Evolutionary conservation across 2,888 invertebrate species (phyloP), one percentile per base, ranked within the genome.

Genomic region (Pristionchus fissidentatus): DNA sequence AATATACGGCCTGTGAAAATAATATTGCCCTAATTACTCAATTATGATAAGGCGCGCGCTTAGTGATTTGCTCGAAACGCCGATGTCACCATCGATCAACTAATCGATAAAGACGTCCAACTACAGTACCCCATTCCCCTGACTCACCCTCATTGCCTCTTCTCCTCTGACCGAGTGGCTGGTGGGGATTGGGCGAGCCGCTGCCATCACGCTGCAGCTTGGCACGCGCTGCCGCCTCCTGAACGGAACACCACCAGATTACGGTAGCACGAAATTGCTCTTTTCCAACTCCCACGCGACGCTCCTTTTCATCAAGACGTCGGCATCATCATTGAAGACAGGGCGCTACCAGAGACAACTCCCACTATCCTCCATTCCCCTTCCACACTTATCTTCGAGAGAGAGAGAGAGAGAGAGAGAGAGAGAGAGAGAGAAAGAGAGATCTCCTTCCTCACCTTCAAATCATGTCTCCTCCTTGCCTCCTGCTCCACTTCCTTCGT

Each of bases 111-210:
- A n/a, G n/a, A n/a, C n/a, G n/a, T n/a, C n/a, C n/a, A n/a, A n/a
- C 4, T 55, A 55, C n/a, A 35, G 32, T 8, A 32, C 29, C 32
- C 10, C 35, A 66, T 22, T 66, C 62, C 10, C 29, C 15, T 22
- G 7, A 4, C 3, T 15, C 0, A 66, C 66, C 75, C 46, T 46
- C 75, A 75, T 60, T 60, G 4, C n/a, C 80, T 41, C 80, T 57
- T 38, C 83, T 78, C n/a, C 55, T 83, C 66, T 87, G 87, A 32
- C 90, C 90, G n/a, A 89, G 87, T 55, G 87, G 87, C 38, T 89
- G 87, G 85, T 89, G 90, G 3, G 90, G 90, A 62, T 89, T 89
- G 32, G 90, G 90, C 75, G 87, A 87, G 38, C 89, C 89, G 70
- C 87, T 87, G 60, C 89, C 89, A 1, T 86, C 89, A 8, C 90